A percentile compares a stretch with the other conserved stretches of the same genome.
Conservation (phyloP, 2,888 invertebrate genomes). For the Ommatoiulus sabulosus region DNA sequence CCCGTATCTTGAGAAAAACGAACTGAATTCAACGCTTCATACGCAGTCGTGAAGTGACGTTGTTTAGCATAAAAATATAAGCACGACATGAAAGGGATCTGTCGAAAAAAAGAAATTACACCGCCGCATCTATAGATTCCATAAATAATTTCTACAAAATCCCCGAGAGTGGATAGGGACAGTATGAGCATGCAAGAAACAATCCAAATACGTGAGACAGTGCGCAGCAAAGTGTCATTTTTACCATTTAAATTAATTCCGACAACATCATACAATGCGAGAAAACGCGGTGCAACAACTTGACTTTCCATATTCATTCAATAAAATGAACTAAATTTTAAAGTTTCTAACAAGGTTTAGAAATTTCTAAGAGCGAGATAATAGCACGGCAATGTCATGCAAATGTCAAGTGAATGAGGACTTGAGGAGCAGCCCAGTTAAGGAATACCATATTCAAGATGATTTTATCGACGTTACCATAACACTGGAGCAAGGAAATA, state of each 20-base stretch:
- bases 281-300: neutral
- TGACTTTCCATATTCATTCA: neutral
- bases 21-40: neutral
- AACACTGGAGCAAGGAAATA: neutral
- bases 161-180: no score
- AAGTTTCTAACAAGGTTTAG: no score
- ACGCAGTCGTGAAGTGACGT: neutral
- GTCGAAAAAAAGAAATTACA: no score
- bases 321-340: neutral
- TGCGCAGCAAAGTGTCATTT: neutral
- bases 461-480: neutral
- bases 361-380: neutral
- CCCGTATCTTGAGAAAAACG: neutral
- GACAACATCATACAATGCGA: neutral
- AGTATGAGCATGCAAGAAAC: neutral
- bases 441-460: no score
- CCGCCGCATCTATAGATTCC: no score
- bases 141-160: no score
- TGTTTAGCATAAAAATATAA: neutral
- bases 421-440: neutral
- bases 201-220: neutral
- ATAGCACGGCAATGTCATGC: neutral
- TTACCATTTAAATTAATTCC: slow-evolving; percentile 12
- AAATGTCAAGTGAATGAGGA: neutral
- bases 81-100: neutral